Base-by-base conservation (phyloP, 2,888 invertebrate species). In the Barypeithes pellucidus region DNA sequence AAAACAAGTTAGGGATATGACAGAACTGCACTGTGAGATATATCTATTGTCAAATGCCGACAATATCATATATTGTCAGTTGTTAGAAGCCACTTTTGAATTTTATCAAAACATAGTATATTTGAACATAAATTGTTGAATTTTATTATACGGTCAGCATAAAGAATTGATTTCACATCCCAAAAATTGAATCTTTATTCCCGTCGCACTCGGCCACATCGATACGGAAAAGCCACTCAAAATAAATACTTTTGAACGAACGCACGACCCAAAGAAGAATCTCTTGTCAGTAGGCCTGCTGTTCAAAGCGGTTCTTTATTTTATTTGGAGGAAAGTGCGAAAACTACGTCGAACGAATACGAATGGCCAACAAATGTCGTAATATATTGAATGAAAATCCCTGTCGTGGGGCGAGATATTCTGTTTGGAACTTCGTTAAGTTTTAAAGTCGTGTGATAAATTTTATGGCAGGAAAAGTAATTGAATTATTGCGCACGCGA, bases 301-400 rank as follows among this genome's bases (percentile, higher is more conserved):
- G 59, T 67, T 72, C 68, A 72, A 73, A 71, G 75, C 79, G 78
- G 78, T 80, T 80, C 78, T 79, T 87, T 86, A 87, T 87, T 88
- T 87, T 86, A 87, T 87, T 88, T 86, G 84, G 72, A 76, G 78
- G 79, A 80, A 80, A 80, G 80, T 80, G 80, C 74, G 77, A 77
- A 77, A 73, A 76, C 74, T 75, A 79, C 79, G 79, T 80, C 85
- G 81, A 83, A 84, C 85, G 89, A 88, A 89, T 89, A 89, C 89
- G 88, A 89, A 89, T 88, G 86, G 87, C 86, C 87, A 86, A 87
- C 87, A 88, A 88, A 88, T 88, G 88, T 87, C 83, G 78, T 78
- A 78, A 80, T 80, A 79, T 79, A 80, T 81, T 79, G 79, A 80
- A 80, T 77, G 74, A 75, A 76, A 79, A 79, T 77, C 77, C 75